Evolutionary conservation across 1,140 invertebrate genomes (phyloP).

Genomic region (Drosophila yakuba): DNA sequence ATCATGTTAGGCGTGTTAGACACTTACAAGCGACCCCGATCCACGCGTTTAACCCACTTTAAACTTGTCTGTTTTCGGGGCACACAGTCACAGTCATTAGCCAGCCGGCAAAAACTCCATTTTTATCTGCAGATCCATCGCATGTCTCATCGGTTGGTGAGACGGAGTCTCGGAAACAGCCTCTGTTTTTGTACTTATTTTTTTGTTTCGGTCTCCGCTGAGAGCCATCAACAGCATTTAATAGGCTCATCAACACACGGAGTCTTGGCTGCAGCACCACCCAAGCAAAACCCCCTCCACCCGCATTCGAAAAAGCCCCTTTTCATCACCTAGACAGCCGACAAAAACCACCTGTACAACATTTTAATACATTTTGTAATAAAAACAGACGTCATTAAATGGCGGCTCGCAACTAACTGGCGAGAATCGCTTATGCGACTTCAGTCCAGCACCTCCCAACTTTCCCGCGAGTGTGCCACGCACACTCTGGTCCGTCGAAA

Average conservation of each 20-base stretch:
- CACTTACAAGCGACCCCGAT: conserved; percentile 49
- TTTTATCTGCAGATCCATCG: conserved; percentile 64
- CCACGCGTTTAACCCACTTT: conserved; percentile 74
- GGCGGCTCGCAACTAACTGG: conserved; percentile 31
- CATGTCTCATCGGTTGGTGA: conserved; percentile 52
- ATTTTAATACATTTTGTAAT: conserved; percentile 67
- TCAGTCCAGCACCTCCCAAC: background rate
- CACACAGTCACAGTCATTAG: conserved; percentile 67
- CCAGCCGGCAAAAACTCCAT: conserved; percentile 53
- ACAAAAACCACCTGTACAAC: conserved; percentile 55
- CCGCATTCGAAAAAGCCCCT: background rate
- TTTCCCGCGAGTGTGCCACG: background rate
- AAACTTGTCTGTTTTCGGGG: conserved; percentile 66
- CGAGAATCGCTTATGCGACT: conserved; percentile 34
- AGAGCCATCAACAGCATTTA: conserved; percentile 77
- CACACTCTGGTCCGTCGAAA: conserved; percentile 10
- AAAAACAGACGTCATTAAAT: conserved; percentile 57
- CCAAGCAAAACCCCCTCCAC: conserved; percentile 26
- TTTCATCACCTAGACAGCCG: conserved; percentile 4
- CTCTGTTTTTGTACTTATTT: conserved; percentile 11
- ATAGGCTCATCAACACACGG: conserved; percentile 74
- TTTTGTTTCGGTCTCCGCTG: conserved; percentile 27
- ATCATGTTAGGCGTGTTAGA: conserved; percentile 36
- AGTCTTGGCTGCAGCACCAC: conserved; percentile 23
- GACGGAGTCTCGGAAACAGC: conserved; percentile 28